Conservation (phyloP, 2,888 invertebrate genomes). For the Oligia strigilis region DNA sequence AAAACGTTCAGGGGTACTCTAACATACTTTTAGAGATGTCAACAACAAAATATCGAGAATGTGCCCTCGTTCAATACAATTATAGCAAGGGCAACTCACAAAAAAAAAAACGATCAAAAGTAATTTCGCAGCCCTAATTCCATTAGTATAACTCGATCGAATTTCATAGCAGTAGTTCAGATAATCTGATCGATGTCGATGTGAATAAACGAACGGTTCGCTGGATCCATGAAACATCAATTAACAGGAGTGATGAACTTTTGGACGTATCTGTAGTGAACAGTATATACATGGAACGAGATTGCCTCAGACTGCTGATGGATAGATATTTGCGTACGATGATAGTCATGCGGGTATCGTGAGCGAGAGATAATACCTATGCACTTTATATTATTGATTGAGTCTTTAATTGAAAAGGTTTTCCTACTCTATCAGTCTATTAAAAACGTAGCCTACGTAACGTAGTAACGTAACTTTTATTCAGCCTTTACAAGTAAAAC, state of each 20-base stretch:
- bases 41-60: background rate
- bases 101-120: background rate
- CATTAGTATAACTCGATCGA: conserved; percentile 5
- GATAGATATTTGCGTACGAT: background rate
- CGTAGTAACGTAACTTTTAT: no score
- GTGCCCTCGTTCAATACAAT: background rate
- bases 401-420: background rate
- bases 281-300: background rate
- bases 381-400: background rate
- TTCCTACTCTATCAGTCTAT: background rate
- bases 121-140: background rate
- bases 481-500: background rate
- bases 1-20: no score
- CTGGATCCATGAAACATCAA: conserved; percentile 41
- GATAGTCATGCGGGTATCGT: no score
- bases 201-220: conserved; percentile 12
- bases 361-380: background rate
- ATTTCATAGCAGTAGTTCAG: conserved; percentile 12
- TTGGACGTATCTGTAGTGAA: conserved; percentile 33
- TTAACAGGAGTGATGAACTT: conserved; percentile 34
- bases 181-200: conserved; percentile 28
- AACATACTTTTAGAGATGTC: background rate
- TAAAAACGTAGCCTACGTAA: background rate
- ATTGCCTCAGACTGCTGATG: background rate
- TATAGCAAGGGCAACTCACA: background rate